These are phyloP conservation scores for Agriopis aurantiaria DNA, from an alignment of 2,888 invertebrate genomes.

Conservation along the genomic window DNA sequence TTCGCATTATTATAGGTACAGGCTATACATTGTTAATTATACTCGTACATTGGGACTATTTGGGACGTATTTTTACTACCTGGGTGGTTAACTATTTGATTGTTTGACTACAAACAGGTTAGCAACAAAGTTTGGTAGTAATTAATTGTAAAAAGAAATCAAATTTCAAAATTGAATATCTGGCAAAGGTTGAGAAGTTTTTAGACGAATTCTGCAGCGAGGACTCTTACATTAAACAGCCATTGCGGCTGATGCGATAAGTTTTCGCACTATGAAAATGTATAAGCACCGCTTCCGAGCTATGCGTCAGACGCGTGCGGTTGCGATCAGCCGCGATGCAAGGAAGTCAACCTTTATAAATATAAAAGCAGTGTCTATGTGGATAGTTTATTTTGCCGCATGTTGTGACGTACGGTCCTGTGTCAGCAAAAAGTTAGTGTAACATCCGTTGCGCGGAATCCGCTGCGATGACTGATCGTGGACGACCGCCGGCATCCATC, in stretches of 20 bases:
- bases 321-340: no score
- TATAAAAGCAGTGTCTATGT: neutral
- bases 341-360: neutral
- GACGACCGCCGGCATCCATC: slow-evolving; percentile 59
- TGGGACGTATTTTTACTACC: neutral
- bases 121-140: neutral
- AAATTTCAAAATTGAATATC: neutral
- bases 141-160: no score
- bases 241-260: no score
- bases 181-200: neutral
- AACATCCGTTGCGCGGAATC: slow-evolving; percentile 55
- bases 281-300: no score
- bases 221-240: no score
- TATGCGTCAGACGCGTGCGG: no score
- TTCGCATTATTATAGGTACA: neutral
- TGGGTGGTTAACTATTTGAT: neutral
- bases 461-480: slow-evolving; percentile 58
- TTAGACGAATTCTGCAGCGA: neutral
- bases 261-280: no score
- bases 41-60: neutral
- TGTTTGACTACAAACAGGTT: neutral
- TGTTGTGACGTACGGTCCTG: slow-evolving; percentile 52
- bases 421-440: slow-evolving; percentile 53
- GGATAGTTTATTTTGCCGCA: slow-evolving; percentile 52
- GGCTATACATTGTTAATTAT: neutral